A percentile compares a stretch with the other conserved stretches of the same genome.
Evolutionary conservation across 2,797 vertebrate genomes (phyloP).

Genomic region (Microhierax caerulescens): DNA sequence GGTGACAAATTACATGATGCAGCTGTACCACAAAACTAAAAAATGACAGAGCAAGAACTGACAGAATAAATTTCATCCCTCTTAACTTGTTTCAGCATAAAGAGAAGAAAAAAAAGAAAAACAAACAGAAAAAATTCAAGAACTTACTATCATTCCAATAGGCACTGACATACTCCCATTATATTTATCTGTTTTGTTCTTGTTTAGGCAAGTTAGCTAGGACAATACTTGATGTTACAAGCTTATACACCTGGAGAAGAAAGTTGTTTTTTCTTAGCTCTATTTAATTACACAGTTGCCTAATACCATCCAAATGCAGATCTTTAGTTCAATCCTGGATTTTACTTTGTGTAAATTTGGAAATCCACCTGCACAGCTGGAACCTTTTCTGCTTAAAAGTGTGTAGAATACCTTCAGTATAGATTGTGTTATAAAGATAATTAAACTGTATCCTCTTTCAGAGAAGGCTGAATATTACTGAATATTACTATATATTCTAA

Average conservation of each 20-base stretch:
- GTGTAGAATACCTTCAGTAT: neutral
- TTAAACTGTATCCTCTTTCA: neutral
- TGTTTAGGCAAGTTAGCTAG: neutral
- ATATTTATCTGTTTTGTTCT: neutral
- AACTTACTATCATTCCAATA: neutral
- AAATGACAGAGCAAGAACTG: neutral
- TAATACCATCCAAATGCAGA: neutral
- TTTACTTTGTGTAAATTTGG: neutral
- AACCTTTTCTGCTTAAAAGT: neutral
- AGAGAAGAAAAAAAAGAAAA: neutral
- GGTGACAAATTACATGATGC: neutral
- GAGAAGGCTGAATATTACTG: neutral
- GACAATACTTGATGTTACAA: neutral
- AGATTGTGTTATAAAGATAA: neutral
- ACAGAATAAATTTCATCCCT: neutral
- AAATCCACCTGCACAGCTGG: neutral
- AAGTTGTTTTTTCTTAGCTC: neutral
- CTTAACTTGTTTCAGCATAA: neutral
- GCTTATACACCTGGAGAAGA: neutral
- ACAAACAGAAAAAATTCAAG: neutral
- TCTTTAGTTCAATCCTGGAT: neutral
- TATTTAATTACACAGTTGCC: neutral
- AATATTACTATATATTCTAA: no score
- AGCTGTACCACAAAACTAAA: neutral
- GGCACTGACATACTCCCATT: accelerated